These are phyloP conservation scores for Cottus gobio DNA, from an alignment of 2,113 vertebrate species.

Conservation along the genomic window DNA sequence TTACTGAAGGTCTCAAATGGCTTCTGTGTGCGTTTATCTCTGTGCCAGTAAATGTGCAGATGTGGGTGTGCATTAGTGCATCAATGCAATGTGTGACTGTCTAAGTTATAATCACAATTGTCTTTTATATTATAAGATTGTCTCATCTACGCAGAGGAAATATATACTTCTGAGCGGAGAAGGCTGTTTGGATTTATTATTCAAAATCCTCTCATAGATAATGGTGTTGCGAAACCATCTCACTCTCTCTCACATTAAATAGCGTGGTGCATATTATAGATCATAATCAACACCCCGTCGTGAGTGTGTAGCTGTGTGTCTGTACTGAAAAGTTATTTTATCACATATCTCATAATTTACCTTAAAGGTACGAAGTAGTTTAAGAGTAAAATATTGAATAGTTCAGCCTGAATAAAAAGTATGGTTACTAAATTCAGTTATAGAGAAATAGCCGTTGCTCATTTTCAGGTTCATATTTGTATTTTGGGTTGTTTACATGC, in stretches of 20 bases:
- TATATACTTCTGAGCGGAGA: neutral
- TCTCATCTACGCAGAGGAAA: slow-evolving; percentile 3
- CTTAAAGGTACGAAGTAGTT: neutral
- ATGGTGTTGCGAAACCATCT: neutral
- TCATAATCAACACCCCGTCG: neutral
- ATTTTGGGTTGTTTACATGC: neutral
- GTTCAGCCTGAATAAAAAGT: slow-evolving; percentile 6
- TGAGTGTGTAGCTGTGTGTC: neutral
- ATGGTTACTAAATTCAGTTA: neutral
- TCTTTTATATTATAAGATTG: neutral
- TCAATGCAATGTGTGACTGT: slow-evolving; percentile 4
- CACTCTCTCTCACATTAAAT: slow-evolving; percentile 12
- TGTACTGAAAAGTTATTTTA: neutral
- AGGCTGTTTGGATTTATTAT: slow-evolving; percentile 1
- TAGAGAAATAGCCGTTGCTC: neutral
- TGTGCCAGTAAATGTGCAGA: slow-evolving; percentile 4
- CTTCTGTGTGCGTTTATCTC: neutral
- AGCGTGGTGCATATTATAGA: neutral
- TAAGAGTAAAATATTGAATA: neutral
- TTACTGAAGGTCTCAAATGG: slow-evolving; percentile 8
- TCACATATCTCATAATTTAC: neutral
- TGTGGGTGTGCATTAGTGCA: slow-evolving; percentile 19
- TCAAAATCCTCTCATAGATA: slow-evolving; percentile 27
- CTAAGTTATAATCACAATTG: slow-evolving; percentile 4
- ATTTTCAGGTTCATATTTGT: neutral